Conservation (phyloP, 2,797 vertebrate species). For the Ataeniobius toweri region DNA sequence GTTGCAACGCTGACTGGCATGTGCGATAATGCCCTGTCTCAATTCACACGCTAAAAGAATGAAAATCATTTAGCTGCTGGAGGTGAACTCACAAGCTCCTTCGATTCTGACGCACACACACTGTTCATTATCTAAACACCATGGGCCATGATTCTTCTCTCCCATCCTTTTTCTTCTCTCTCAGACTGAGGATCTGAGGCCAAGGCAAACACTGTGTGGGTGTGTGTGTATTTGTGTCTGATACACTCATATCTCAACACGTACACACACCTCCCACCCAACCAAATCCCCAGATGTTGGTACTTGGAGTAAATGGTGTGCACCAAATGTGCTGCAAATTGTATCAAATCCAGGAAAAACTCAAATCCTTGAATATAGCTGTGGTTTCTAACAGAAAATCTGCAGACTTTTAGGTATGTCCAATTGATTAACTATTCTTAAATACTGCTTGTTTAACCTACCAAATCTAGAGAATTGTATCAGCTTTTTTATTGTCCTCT, state of each 20-base stretch:
- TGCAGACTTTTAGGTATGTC: neutral
- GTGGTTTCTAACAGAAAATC: conserved; percentile 16
- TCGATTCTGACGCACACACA: conserved; percentile 8
- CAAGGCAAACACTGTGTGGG: conserved; percentile 71
- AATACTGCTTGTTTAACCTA: conserved; percentile 21
- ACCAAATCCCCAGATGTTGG: conserved; percentile 46
- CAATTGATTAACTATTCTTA: conserved; percentile 22
- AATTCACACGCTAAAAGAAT: conserved; percentile 70
- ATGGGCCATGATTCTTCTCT: conserved; percentile 60
- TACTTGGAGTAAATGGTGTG: conserved; percentile 42
- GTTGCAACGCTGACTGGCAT: conserved; percentile 44
- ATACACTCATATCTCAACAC: conserved; percentile 53
- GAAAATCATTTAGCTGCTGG: conserved; percentile 69
- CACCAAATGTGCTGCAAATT: conserved; percentile 7
- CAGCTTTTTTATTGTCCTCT: conserved; percentile 18
- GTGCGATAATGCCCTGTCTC: conserved; percentile 59
- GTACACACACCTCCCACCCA: conserved; percentile 23
- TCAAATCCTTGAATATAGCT: neutral
- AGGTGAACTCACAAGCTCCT: conserved; percentile 51
- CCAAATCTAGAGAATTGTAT: conserved; percentile 2
- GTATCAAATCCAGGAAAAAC: conserved; percentile 6
- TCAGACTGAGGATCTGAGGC: conserved; percentile 62
- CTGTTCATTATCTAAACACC: conserved; percentile 63
- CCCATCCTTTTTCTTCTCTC: conserved; percentile 48
- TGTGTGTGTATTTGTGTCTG: conserved; percentile 54